These are phyloP conservation scores for Crenuchus spilurus DNA, from an alignment of 2,797 vertebrate genomes.

Conservation along the genomic window DNA sequence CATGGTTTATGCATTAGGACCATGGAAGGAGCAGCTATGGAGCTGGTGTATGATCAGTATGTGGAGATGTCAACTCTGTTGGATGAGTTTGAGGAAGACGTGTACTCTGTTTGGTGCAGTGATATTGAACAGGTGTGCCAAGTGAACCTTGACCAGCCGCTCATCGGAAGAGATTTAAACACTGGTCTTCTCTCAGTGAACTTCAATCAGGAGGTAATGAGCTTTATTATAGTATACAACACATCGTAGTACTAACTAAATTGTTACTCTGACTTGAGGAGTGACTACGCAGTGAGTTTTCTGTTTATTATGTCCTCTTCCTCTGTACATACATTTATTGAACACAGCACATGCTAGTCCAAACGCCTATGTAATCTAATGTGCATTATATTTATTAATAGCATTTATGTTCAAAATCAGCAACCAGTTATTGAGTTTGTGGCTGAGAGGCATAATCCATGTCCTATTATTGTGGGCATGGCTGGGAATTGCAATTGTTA, in stretches of 20 bases:
- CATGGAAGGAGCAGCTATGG: constrained; percentile 65
- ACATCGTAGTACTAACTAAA: neutral
- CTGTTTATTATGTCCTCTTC: too few species aligned
- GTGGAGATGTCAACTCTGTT: constrained; percentile 76
- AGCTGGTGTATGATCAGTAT: constrained; percentile 73
- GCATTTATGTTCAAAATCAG: too few species aligned
- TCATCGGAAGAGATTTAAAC: constrained; percentile 72
- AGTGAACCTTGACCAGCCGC: constrained; percentile 81
- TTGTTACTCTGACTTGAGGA: too few species aligned
- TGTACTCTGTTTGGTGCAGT: constrained; percentile 78
- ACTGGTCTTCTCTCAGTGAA: constrained; percentile 81
- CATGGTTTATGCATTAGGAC: constrained; percentile 57
- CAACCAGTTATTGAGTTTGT: too few species aligned
- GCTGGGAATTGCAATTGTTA: too few species aligned
- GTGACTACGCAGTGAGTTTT: too few species aligned
- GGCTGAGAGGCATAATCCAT: too few species aligned
- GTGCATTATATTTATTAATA: too few species aligned
- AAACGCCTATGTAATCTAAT: too few species aligned
- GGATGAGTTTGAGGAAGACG: constrained; percentile 73
- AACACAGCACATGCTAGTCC: too few species aligned
- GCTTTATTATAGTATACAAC: neutral
- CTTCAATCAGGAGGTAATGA: constrained; percentile 80
- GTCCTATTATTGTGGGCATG: too few species aligned
- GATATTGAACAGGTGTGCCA: constrained; percentile 75
- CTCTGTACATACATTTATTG: too few species aligned